These are phyloP conservation scores for Epinotia nisella DNA, from an alignment of 2,888 invertebrate species.

Conservation along the genomic window DNA sequence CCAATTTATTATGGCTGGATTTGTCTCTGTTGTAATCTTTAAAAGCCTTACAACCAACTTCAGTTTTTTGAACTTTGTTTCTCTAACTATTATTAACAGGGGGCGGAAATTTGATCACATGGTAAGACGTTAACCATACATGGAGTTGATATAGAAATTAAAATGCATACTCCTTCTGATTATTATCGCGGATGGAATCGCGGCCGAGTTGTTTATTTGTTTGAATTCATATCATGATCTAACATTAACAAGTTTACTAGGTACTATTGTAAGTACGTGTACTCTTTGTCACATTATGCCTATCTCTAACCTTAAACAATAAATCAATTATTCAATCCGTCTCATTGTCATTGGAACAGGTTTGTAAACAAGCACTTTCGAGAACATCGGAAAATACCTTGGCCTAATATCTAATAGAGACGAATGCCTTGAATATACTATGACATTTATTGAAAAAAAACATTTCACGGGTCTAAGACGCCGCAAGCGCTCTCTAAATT, in stretches of 20 bases:
- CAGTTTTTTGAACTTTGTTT: too few relatives aligned
- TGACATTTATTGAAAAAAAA: constrained; percentile 13
- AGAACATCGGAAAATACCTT: constrained; percentile 66
- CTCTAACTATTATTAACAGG: too few relatives aligned
- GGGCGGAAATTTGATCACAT: too few relatives aligned
- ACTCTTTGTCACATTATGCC: not conserved
- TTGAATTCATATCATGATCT: not conserved
- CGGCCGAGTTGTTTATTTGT: too few relatives aligned
- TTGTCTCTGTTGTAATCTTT: too few relatives aligned
- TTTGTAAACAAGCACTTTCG: constrained; percentile 63
- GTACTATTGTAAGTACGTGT: not conserved
- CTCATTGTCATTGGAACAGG: constrained; percentile 63
- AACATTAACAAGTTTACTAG: not conserved
- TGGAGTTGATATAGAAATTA: too few relatives aligned
- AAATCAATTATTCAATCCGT: constrained; percentile 55
- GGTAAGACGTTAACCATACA: too few relatives aligned
- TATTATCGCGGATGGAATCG: too few relatives aligned
- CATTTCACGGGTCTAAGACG: not conserved
- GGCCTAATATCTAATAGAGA: constrained; percentile 62
- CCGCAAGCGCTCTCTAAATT: not conserved
- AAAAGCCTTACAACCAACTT: too few relatives aligned
- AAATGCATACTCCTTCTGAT: too few relatives aligned
- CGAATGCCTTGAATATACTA: constrained; percentile 43
- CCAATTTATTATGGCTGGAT: not conserved
- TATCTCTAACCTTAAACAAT: constrained; percentile 51